Base-by-base conservation (phyloP, 1,140 invertebrate species). In the Anastrepha ludens region DNA sequence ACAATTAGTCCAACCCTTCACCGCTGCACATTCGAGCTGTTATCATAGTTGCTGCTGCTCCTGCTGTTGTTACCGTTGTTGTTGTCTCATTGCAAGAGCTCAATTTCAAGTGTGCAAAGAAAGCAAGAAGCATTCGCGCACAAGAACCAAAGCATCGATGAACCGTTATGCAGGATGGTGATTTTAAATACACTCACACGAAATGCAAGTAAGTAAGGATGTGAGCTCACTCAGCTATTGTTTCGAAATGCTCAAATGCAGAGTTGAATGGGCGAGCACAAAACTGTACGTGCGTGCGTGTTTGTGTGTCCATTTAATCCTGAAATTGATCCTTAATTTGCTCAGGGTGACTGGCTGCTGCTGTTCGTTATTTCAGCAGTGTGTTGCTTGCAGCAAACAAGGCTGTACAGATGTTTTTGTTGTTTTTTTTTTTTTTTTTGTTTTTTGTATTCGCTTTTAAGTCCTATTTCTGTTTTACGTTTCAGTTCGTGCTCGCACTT, bases 291-390 rank as follows among this genome's bases (percentile, higher is more conserved):
- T 85, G 20, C 62, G 44, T 39, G 39, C 15, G n/a, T 50, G 44
- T 15, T 13, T 81, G 39, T 47, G 85, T 41, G 13, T 81, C 47
- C 47, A 20, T 62, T 62, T 59, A 86, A 86, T 86, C 85, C 85
- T 64, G 85, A 86, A 86, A 86, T 85, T 86, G 85, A 86, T 86
- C 85, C 85, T 62, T 86, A 86, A 86, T 86, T 86, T 62, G 44
- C 85, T 64, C 47, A 64, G 85, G 85, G 85, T 86, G 85, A 86
- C 55, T 86, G 85, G 50, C 55, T 60, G 58, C 41, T 86, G 60
- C 29, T 17, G 59, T 29, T 6, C 47, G 47, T 55, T 55, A 1
- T 20, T 55, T 44, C 44, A 81, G 47, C 47, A 55, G 3, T n/a
- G 3, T 58, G 50, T 55, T 2, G 47, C 44, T 81, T 5, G 29